Conservation (phyloP, 92 coral and sea anemone genomes). For the Heliopora coerulea region DNA sequence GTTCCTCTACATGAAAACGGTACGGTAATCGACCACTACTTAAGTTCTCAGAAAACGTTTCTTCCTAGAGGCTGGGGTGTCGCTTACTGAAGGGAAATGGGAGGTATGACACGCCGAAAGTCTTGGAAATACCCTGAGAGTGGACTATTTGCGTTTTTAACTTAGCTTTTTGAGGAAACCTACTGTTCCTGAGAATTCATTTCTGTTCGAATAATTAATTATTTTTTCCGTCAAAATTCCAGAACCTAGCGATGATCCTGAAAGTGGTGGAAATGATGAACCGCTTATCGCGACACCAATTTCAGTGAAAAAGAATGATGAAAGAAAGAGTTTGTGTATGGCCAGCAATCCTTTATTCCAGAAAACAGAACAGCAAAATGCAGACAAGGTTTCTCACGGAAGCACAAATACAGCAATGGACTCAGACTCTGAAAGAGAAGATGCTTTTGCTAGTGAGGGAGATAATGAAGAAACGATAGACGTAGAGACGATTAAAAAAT, state of each 20-base stretch:
- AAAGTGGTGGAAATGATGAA: not conserved
- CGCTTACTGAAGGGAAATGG: too few relatives aligned
- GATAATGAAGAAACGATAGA: too few relatives aligned
- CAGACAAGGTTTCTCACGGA: not conserved
- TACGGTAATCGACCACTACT: not conserved
- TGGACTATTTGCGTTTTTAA: too few relatives aligned
- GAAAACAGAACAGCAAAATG: not conserved
- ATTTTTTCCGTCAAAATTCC: not conserved
- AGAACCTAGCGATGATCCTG: not conserved
- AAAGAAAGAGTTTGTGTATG: not conserved
- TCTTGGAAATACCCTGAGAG: too few relatives aligned
- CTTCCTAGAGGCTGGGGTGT: too few relatives aligned
- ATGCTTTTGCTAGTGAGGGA: not conserved
- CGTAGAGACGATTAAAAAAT: too few relatives aligned
- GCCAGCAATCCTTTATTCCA: slow-evolving; percentile 1
- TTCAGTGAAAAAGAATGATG: not conserved
- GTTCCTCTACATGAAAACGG: slow-evolving; percentile 8
- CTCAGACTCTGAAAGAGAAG: not conserved
- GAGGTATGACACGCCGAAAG: too few relatives aligned
- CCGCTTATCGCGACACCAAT: not conserved
- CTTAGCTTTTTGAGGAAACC: too few relatives aligned
- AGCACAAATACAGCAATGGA: not conserved
- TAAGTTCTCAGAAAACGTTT: too few relatives aligned
- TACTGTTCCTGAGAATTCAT: too few relatives aligned
- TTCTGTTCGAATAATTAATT: not conserved